Conservation (phyloP, 2,888 invertebrate genomes). For the Myopa testacea region DNA sequence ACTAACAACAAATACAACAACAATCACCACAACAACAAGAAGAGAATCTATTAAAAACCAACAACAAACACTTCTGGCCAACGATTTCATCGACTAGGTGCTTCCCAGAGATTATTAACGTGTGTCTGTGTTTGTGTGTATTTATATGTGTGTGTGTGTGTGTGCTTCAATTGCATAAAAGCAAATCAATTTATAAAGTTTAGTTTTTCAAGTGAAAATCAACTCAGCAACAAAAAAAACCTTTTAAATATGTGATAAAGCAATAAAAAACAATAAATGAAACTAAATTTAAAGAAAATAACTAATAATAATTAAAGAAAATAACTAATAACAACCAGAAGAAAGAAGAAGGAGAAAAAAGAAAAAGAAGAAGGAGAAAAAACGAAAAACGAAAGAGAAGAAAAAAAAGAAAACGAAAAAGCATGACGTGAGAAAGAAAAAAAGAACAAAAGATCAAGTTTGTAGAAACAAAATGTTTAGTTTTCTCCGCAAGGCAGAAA, state of each 20-base stretch:
- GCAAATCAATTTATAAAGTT: constrained; percentile 39
- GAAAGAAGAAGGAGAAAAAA: no score
- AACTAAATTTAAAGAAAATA: no score
- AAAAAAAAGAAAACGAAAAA: constrained; percentile 41
- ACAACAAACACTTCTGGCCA: no score
- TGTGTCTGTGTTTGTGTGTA: constrained; percentile 44
- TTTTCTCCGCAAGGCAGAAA: no score
- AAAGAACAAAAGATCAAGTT: no score
- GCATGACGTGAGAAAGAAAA: no score
- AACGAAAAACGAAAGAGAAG: constrained; percentile 10
- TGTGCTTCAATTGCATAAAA: constrained; percentile 8
- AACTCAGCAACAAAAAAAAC: constrained; percentile 1
- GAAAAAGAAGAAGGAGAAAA: constrained; percentile 32
- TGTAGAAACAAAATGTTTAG: no score
- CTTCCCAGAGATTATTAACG: constrained; percentile 37
- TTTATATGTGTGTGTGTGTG: constrained; percentile 15
- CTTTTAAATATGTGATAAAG: not conserved
- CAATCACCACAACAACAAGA: not conserved
- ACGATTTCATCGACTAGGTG: no score
- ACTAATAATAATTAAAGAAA: no score
- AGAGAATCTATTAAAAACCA: no score
- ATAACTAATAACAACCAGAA: no score
- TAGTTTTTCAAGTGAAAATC: constrained; percentile 22
- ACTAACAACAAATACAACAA: not conserved
- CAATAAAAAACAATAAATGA: not conserved